phyloP scores from a whole-genome alignment of 2,888 invertebrate genomes.

The Drosophila vallismaia region DNA sequence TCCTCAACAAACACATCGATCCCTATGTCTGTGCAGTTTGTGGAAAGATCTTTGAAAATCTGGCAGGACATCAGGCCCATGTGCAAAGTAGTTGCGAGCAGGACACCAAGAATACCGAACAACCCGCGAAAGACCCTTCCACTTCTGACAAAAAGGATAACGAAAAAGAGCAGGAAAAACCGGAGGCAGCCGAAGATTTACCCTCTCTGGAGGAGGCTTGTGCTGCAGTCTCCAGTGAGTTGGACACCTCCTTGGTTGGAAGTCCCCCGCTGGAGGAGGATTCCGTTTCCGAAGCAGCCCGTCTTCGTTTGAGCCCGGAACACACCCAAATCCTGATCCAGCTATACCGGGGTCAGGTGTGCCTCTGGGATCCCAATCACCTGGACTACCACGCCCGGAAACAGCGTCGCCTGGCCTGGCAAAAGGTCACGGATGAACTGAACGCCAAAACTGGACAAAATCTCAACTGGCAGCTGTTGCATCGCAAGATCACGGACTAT shows the following conservation, averaged over 20 bases:
- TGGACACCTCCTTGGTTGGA: neutral
- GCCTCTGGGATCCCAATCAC: slow-evolving; percentile 79
- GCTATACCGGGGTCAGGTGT: slow-evolving; percentile 61
- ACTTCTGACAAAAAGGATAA: neutral
- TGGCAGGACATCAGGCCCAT: slow-evolving; percentile 65
- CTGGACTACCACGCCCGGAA: slow-evolving; percentile 66
- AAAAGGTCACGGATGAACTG: slow-evolving; percentile 57
- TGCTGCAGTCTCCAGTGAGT: slow-evolving; percentile 5
- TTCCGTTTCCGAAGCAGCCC: slow-evolving; percentile 13
- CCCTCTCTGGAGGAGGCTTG: slow-evolving; percentile 32
- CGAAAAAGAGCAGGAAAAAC: neutral
- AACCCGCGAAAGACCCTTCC: neutral
- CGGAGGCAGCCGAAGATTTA: neutral
- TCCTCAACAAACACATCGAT: slow-evolving; percentile 77
- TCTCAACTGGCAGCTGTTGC: slow-evolving; percentile 69
- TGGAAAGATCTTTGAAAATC: slow-evolving; percentile 74
- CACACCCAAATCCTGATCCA: slow-evolving; percentile 67
- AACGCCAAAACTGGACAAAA: slow-evolving; percentile 40
- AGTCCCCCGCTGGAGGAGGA: neutral
- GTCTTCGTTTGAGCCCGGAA: slow-evolving; percentile 55
- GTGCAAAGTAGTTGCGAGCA: slow-evolving; percentile 58
- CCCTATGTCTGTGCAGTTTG: slow-evolving; percentile 76
- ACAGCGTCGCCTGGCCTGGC: slow-evolving; percentile 72
- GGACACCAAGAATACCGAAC: neutral
- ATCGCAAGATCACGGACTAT: slow-evolving; percentile 76